These are phyloP conservation scores for Eupelmus urozonus DNA, from an alignment of 2,888 invertebrate genomes.

Conservation along the genomic window DNA sequence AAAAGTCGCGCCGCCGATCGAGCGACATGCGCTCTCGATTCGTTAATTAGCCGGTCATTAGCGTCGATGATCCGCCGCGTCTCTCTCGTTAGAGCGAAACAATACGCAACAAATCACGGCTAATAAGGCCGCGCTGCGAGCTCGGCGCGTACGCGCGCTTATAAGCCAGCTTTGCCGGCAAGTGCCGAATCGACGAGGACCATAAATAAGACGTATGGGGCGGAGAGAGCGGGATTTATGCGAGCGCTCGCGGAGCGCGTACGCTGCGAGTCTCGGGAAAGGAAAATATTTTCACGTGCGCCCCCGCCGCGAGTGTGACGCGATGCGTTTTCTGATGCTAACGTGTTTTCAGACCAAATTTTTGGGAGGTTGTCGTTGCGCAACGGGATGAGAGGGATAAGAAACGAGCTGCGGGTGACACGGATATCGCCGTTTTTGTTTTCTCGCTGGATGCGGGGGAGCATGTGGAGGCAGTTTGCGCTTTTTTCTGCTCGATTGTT, in stretches of 20 bases:
- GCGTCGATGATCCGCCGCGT: constrained; percentile 50
- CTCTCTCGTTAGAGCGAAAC: constrained; percentile 61
- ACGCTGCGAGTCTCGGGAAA: constrained; percentile 24
- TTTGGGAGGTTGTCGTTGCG: not conserved
- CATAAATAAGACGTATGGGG: constrained; percentile 46
- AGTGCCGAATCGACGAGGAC: constrained; percentile 21
- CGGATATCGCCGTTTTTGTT: not conserved
- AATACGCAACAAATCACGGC: constrained; percentile 61
- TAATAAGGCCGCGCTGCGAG: constrained; percentile 47
- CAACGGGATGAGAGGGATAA: not conserved
- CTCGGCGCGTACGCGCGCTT: not conserved
- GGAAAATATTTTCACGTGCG: constrained; percentile 38
- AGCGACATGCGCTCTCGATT: constrained; percentile 17
- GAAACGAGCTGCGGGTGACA: constrained; percentile 14
- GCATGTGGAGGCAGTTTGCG: no score
- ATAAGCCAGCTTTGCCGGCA: constrained; percentile 14
- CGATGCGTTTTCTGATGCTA: not conserved
- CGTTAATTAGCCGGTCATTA: constrained; percentile 58
- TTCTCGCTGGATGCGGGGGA: not conserved
- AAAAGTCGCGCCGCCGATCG: constrained; percentile 30
- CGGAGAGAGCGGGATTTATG: constrained; percentile 30
- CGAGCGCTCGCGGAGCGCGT: constrained; percentile 9
- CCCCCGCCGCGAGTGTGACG: not conserved
- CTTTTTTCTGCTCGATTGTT: no score
- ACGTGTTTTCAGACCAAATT: constrained; percentile 35